Evolutionary conservation across 2,888 invertebrate genomes (phyloP), one percentile per base, ranked within the genome.

Genomic region (Plebejus argus): DNA sequence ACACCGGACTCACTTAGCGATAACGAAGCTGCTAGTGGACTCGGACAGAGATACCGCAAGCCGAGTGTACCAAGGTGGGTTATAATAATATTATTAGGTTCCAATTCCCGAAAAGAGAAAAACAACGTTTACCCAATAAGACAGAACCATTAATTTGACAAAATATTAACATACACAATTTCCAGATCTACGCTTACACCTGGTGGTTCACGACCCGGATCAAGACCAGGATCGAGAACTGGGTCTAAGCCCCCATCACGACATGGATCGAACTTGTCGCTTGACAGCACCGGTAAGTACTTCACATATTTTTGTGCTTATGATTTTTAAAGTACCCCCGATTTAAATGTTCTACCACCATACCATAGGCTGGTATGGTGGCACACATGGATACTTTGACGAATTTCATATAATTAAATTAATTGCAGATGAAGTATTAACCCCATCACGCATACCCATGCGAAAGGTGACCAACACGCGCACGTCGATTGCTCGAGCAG

Each of bases 231-330:
- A 53, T 98, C 98, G 82, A 95, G 98, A 83, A 96, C 97, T 79
- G 98, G 98, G 80, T 98, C 98, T 80, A 98, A 98, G 90, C 98
- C 99, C 81, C 97, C 98, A 33, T 98, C 98, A 83, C 96, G 98
- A 84, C 98, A 98, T 87, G 98, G 98, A 82, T 99, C 99, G 72
- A 98, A 98, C 86, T 95, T 98, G 80, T 98, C 98, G 71, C 93
- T 98, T 82, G 98, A 98, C 89, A 97, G 98, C 88, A 97, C 97
- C 89, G 98, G 98, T 97, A 90, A 82, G 80, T 81, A 3, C 39
- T 76, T n/a, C 12, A 23, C 33, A 78, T n/a, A 23, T 23, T 70
- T 56, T 15, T 12, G 18, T 53, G 53, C 15, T 53, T 1, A 18
- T 53, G 18, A 18, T 53, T 53, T 53, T 18, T 18, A 53, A 18